Percentiles rank a stretch among this genome's conserved stretches.
Conservation (phyloP, 1,140 invertebrate species). For the Argopecten irradians region DNA sequence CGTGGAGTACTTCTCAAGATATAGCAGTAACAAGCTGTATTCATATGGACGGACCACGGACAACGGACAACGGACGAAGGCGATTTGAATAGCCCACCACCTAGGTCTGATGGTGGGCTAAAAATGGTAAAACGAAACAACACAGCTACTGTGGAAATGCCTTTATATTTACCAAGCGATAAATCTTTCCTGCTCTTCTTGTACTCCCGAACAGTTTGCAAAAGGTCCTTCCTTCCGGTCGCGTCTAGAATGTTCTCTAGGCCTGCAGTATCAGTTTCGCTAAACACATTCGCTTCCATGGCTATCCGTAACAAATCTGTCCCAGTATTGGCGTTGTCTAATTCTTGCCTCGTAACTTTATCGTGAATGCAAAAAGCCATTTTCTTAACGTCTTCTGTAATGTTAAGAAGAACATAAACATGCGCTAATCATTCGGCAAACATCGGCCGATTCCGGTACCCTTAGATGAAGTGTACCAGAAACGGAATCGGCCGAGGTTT, state of each 20-base stretch:
- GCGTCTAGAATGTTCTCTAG: neutral
- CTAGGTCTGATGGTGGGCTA: no score
- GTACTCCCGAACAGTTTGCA: neutral
- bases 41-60: no score
- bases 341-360: neutral
- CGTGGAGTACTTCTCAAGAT: no score
- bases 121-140: no score
- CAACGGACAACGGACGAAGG: no score
- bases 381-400: neutral
- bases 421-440: no score
- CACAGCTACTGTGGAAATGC: no score
- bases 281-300: neutral
- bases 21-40: no score
- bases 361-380: neutral
- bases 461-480: no score
- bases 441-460: no score
- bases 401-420: neutral
- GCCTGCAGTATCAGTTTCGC: neutral
- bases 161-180: neutral
- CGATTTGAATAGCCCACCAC: no score
- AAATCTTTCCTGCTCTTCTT: neutral
- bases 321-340: neutral
- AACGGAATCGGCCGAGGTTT: no score
- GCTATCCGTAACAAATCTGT: neutral
- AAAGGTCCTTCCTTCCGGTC: neutral